These are phyloP conservation scores for Pollachius pollachius DNA, from an alignment of 2,113 vertebrate species.

Conservation along the genomic window DNA sequence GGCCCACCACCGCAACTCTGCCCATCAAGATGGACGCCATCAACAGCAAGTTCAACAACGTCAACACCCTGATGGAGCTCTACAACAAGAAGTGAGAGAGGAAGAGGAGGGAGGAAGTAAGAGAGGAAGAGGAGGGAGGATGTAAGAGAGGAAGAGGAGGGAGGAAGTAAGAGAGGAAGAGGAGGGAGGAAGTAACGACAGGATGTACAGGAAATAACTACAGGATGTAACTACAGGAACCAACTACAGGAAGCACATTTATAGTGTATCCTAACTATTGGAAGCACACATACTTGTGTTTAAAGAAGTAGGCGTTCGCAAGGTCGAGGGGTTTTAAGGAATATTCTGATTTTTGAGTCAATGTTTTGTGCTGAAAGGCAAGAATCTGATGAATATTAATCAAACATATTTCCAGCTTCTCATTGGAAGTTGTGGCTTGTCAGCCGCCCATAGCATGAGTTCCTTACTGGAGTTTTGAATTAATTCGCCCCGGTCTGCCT, in stretches of 20 bases:
- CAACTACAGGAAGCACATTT: neutral
- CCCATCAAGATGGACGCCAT: constrained; percentile 73
- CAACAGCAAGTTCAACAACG: constrained; percentile 80
- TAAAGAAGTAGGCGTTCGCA: too few relatives aligned
- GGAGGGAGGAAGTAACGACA: too few relatives aligned
- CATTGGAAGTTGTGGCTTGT: too few relatives aligned
- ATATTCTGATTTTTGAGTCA: neutral
- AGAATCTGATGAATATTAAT: neutral
- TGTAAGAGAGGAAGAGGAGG: constrained; percentile 23
- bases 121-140: too few relatives aligned
- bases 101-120: neutral
- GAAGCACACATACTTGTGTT: too few relatives aligned
- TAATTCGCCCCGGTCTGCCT: neutral
- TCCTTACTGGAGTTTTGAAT: neutral
- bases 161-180: neutral
- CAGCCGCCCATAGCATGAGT: neutral
- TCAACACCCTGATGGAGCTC: constrained; percentile 77
- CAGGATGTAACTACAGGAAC: too few relatives aligned
- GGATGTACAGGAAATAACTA: too few relatives aligned
- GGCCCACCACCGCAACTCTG: constrained; percentile 73
- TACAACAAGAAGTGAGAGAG: constrained; percentile 85
- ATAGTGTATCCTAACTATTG: neutral
- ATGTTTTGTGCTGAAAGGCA: too few relatives aligned
- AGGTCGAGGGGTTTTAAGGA: neutral
- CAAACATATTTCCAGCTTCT: too few relatives aligned